These are phyloP conservation scores for Fissipunctia ypsillon DNA, from an alignment of 2,888 invertebrate species.

Conservation along the genomic window DNA sequence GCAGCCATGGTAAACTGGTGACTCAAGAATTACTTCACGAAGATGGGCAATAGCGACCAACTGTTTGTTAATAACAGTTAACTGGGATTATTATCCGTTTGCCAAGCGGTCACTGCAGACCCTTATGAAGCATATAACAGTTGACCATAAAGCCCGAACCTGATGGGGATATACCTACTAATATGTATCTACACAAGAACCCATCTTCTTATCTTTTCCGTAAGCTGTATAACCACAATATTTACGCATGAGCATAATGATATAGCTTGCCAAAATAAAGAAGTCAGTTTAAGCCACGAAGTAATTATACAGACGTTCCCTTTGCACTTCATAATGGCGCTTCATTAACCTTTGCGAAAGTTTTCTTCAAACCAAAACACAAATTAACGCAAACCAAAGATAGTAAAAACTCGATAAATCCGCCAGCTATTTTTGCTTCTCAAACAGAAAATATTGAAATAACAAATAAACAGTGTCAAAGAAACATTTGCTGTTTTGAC, in stretches of 20 bases:
- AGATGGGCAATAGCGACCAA: slow-evolving; percentile 30
- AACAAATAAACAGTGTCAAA: slow-evolving; percentile 47
- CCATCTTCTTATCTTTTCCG: background rate
- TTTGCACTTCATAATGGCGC: slow-evolving; percentile 29
- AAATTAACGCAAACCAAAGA: slow-evolving; percentile 30
- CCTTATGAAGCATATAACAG: background rate
- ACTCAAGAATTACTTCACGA: background rate
- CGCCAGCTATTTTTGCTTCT: slow-evolving; percentile 22
- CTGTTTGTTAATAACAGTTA: slow-evolving; percentile 39
- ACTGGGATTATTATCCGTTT: slow-evolving; percentile 10
- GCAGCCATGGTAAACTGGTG: slow-evolving; percentile 6
- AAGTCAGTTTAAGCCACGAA: slow-evolving; percentile 11
- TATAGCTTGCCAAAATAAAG: slow-evolving; percentile 19
- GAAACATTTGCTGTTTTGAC: slow-evolving; percentile 68
- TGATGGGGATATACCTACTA: background rate
- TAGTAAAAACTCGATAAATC: slow-evolving; percentile 31
- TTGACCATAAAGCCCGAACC: slow-evolving; percentile 6
- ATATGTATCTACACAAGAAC: background rate
- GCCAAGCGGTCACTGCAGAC: slow-evolving; percentile 3
- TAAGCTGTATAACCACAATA: background rate
- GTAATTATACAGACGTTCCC: slow-evolving; percentile 5
- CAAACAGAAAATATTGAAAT: slow-evolving; percentile 29
- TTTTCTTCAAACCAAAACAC: slow-evolving; percentile 30
- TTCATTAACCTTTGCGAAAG: slow-evolving; percentile 39
- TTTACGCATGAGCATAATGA: slow-evolving; percentile 3